phyloP scores from a whole-genome alignment of 1,140 invertebrate species.

The Cepaea nemoralis region DNA sequence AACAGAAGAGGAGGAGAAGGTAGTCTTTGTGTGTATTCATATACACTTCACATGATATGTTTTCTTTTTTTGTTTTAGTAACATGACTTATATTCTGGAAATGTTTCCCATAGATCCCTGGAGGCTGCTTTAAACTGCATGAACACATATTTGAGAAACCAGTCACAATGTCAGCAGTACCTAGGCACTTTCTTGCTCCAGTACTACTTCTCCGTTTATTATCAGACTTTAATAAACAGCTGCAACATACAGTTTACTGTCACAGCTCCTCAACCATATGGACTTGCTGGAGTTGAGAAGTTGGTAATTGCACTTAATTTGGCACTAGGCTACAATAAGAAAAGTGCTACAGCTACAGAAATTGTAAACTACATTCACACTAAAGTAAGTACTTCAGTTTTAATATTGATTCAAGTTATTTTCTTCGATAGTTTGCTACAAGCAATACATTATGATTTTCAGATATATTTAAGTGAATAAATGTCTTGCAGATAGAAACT shows the following conservation, averaged over 20 bases:
- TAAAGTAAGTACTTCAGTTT: not conserved
- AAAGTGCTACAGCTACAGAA: not conserved
- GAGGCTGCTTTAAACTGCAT: not conserved
- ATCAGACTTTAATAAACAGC: not conserved
- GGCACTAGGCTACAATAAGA: not conserved
- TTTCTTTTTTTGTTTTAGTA: too few relatives aligned
- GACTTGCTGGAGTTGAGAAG: not conserved
- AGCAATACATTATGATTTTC: too few relatives aligned
- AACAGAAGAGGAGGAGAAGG: too few relatives aligned
- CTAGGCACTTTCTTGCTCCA: not conserved
- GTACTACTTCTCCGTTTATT: not conserved
- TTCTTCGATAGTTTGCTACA: too few relatives aligned
- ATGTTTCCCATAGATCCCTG: not conserved
- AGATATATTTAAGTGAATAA: too few relatives aligned
- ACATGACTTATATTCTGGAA: not conserved
- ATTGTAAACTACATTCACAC: not conserved
- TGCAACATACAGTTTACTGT: not conserved
- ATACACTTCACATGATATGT: too few relatives aligned
- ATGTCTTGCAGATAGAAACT: too few relatives aligned
- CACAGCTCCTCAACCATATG: not conserved
- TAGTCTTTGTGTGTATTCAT: too few relatives aligned
- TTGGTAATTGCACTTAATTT: not conserved
- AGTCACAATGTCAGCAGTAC: slow-evolving; percentile 5
- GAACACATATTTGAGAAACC: not conserved
- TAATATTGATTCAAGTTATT: too few relatives aligned